phyloP scores from a whole-genome alignment of 1,140 invertebrate genomes.

The Homarus americanus region DNA sequence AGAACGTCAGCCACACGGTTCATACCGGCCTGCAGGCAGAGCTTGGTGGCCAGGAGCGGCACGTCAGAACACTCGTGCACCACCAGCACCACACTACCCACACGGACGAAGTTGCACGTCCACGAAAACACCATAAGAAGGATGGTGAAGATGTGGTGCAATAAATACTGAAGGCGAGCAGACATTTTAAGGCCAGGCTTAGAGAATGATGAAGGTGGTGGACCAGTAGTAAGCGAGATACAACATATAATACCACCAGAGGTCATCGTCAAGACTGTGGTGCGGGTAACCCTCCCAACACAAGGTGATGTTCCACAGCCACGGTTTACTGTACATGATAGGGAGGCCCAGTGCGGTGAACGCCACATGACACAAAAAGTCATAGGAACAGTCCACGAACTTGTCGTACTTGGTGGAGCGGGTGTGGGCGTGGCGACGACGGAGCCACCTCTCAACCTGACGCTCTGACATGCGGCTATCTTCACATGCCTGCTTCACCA shows the following conservation, averaged over 20 bases:
- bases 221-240: conserved; percentile 97
- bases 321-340: conserved; percentile 41
- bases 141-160: conserved; percentile 57
- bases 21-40: conserved; percentile 33
- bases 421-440: neutral
- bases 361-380: conserved; percentile 22
- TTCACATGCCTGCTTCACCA: neutral
- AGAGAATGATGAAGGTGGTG: conserved; percentile 92
- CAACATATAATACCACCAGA: conserved; percentile 97
- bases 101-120: conserved; percentile 91
- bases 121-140: conserved; percentile 52
- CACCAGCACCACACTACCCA: conserved; percentile 94
- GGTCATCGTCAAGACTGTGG: conserved; percentile 29
- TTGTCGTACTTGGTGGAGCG: neutral
- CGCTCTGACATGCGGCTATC: conserved; percentile 12
- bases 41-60: conserved; percentile 81
- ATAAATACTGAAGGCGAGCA: neutral
- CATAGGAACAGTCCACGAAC: conserved; percentile 16
- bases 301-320: conserved; percentile 54
- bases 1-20: conserved; percentile 7
- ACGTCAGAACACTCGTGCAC: conserved; percentile 97
- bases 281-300: conserved; percentile 58
- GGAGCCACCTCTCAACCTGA: conserved; percentile 65
- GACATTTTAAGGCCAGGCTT: conserved; percentile 25
- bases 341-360: conserved; percentile 47